phyloP scores from a whole-genome alignment of 2,888 invertebrate species.

The Criorhina ranunculi region DNA sequence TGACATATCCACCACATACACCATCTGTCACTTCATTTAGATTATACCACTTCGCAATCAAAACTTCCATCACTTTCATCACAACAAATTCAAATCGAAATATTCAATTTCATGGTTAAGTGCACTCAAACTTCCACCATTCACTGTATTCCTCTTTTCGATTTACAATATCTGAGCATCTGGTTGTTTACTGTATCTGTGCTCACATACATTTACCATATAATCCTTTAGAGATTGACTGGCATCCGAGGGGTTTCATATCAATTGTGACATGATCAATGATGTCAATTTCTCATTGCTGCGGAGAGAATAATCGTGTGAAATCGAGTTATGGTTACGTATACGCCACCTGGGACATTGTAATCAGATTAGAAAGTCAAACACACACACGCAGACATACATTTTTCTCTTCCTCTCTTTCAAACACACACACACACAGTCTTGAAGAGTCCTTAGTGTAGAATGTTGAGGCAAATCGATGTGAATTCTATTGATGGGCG shows the following conservation, averaged over 20 bases:
- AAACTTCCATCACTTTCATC: slow-evolving; percentile 4
- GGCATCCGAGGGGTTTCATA: slow-evolving; percentile 48
- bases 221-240: slow-evolving; percentile 61
- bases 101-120: slow-evolving; percentile 23
- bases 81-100: slow-evolving; percentile 2
- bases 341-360: slow-evolving; percentile 58
- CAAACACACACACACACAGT: background rate
- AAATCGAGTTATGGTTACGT: slow-evolving; percentile 66
- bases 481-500: slow-evolving; percentile 39
- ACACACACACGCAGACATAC: background rate
- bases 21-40: background rate
- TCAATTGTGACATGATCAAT: slow-evolving; percentile 64
- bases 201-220: slow-evolving; percentile 8
- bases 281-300: slow-evolving; percentile 60
- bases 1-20: background rate
- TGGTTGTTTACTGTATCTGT: slow-evolving; percentile 13
- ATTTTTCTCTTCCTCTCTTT: background rate
- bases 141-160: background rate
- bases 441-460: background rate
- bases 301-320: slow-evolving; percentile 55
- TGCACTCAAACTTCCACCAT: background rate
- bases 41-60: background rate
- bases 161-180: slow-evolving; percentile 30
- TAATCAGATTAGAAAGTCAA: slow-evolving; percentile 70
- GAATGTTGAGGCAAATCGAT: slow-evolving; percentile 40